Percentiles rank a stretch among this genome's conserved stretches.
Evolutionary conservation across 2,113 vertebrate genomes (phyloP).

Genomic region (Shinisaurus crocodilurus): DNA sequence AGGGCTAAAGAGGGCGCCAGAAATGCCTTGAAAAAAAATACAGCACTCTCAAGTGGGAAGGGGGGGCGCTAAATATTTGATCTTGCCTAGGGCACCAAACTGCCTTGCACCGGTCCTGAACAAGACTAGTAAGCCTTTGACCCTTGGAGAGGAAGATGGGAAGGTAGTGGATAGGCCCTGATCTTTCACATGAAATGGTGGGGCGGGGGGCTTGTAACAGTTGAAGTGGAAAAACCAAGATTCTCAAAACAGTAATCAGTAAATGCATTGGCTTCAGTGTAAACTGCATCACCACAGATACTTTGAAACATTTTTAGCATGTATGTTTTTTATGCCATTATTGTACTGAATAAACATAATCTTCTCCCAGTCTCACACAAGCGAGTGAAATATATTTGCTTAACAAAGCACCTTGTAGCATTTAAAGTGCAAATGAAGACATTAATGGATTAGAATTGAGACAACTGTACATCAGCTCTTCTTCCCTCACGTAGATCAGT

Average conservation of each 20-base stretch:
- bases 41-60: too few species aligned
- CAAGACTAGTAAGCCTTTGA: neutral
- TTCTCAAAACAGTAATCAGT: neutral
- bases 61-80: too few species aligned
- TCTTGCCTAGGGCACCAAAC: too few species aligned
- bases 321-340: neutral
- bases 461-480: neutral
- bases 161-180: neutral
- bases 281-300: neutral
- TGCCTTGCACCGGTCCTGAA: too few species aligned
- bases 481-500: neutral
- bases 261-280: neutral
- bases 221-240: neutral
- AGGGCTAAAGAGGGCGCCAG: too few species aligned
- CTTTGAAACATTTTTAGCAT: slow-evolving; percentile 8
- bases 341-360: slow-evolving; percentile 13
- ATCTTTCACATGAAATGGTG: neutral
- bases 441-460: slow-evolving; percentile 46
- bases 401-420: slow-evolving; percentile 38
- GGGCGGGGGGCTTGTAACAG: too few species aligned
- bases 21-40: too few species aligned
- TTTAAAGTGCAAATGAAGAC: slow-evolving; percentile 38
- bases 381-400: slow-evolving; percentile 11
- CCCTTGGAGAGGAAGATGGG: neutral
- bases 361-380: slow-evolving; percentile 19